Evolutionary conservation across 2,797 vertebrate genomes (phyloP).

Genomic region (Microcaecilia unicolor): DNA sequence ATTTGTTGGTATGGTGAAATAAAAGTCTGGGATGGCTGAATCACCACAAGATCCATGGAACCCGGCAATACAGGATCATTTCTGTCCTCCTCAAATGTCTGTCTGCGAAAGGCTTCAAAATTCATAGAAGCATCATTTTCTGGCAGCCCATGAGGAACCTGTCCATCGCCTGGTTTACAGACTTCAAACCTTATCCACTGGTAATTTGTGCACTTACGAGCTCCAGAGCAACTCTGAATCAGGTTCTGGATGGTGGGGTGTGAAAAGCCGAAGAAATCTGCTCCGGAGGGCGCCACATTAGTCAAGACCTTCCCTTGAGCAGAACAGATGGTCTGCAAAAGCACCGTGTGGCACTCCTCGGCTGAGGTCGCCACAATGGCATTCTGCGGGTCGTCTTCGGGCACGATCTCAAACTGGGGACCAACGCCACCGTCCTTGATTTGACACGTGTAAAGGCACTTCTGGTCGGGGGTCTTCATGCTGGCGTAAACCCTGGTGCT

Average conservation of each 20-base stretch:
- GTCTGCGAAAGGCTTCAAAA: conserved; percentile 73
- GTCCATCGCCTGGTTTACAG: conserved; percentile 63
- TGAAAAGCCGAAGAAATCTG: conserved; percentile 84
- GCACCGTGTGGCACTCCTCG: conserved; percentile 66
- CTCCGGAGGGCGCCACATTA: conserved; percentile 61
- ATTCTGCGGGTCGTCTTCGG: conserved; percentile 83
- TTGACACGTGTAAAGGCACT: conserved; percentile 85
- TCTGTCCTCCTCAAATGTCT: conserved; percentile 50
- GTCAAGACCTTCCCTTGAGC: conserved; percentile 47
- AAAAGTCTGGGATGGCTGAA: conserved; percentile 46
- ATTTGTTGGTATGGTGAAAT: conserved; percentile 43
- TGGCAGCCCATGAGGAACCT: conserved; percentile 51
- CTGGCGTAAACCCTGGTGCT: conserved; percentile 79
- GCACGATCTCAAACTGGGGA: conserved; percentile 85
- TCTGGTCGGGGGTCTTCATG: conserved; percentile 65
- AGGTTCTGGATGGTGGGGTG: conserved; percentile 82
- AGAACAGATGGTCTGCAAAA: conserved; percentile 64
- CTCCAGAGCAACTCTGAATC: conserved; percentile 83
- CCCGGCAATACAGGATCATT: conserved; percentile 44
- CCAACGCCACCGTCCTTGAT: conserved; percentile 73
- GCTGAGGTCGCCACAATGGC: conserved; percentile 66
- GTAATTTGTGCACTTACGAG: conserved; percentile 79
- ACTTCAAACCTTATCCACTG: conserved; percentile 82
- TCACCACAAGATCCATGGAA: conserved; percentile 36
- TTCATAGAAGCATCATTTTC: conserved; percentile 66